Base-by-base conservation (phyloP, 2,797 vertebrate genomes). In the Cirrhinus molitorella region DNA sequence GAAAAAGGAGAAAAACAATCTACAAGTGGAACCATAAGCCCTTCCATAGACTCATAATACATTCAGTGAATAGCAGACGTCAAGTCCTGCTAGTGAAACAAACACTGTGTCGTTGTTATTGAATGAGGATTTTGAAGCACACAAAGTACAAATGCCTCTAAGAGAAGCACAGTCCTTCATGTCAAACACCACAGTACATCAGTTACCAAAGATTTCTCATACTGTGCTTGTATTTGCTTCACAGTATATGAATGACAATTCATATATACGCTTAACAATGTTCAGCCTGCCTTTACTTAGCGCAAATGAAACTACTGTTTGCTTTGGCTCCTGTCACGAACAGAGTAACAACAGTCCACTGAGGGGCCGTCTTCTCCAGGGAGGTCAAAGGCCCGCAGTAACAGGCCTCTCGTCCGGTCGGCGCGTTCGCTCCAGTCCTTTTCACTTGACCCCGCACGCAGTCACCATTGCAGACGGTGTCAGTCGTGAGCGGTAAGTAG, bases 291-390 rank as follows among this genome's bases (percentile, higher is more conserved):
- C 78, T 85, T 88, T 91, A 90, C 87, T 79, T 84, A 87, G 87
- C 88, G 87, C 81, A 85, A 90, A 87, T 85, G 86, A 81, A 89
- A 87, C 88, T 67, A 74, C 43, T 86, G 89, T 91, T 91, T 90
- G 87, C 80, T 90, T 92, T 93, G 92, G 93, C 88, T 87, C 68
- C 25, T n/a, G 92, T 91, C 89, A 89, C 80, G 71, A 89, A 94
- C 88, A 89, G 85, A 59, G 88, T 90, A 86, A 91, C 90, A 90
- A 90, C 40, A 76, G 89, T 71, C 93, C 93, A 91, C 84, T 88
- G 88, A 92, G 49, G 81, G 81, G 72, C 74, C 71, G 59, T 82
- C 71, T 82, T 74, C 71, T 82, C 71, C 71, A 70, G 66, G 61
- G 53, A 85, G 59, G 59, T 61, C 59, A 87, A 87, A 65, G 28